Conservation (phyloP, 1,140 invertebrate species). For the Dysdera silvatica region DNA sequence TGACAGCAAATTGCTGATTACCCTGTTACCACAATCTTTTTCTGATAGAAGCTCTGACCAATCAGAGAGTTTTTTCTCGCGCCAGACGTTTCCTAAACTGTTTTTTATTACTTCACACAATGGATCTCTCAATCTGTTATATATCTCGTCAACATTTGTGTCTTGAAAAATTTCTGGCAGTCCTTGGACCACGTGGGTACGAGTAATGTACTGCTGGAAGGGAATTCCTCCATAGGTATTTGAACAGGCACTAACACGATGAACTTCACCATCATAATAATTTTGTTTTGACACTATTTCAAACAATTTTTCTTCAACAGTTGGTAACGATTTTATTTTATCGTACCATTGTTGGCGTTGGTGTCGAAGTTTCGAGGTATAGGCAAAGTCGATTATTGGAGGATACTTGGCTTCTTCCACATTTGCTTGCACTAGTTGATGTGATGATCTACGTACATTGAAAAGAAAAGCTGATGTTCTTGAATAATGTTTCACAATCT, state of each 20-base stretch:
- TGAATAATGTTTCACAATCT: too few species aligned
- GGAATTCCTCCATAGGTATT: constrained; percentile 59
- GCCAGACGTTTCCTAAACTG: not conserved
- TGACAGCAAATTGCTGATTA: not conserved
- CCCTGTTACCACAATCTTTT: not conserved
- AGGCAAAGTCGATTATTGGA: constrained; percentile 24
- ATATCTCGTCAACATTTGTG: constrained; percentile 16
- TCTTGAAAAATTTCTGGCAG: constrained; percentile 19
- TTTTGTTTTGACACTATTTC: constrained; percentile 64
- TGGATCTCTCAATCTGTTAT: constrained; percentile 2
- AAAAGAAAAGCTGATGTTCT: too few species aligned
- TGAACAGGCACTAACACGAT: constrained; percentile 46
- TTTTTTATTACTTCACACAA: not conserved
- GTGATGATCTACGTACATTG: not conserved
- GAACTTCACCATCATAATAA: too few species aligned
- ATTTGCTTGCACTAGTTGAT: constrained; percentile 3
- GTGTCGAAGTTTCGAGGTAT: constrained; percentile 11
- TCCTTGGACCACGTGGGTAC: constrained; percentile 54
- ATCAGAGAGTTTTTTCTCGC: not conserved
- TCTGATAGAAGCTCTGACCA: not conserved
- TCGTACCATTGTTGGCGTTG: constrained; percentile 46
- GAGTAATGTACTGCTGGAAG: constrained; percentile 60
- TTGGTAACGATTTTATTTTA: constrained; percentile 55
- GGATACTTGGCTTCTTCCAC: constrained; percentile 27
- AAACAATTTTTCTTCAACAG: constrained; percentile 72